These are phyloP conservation scores for Champsocephalus gunnari DNA, from an alignment of 2,797 vertebrate genomes.

Conservation along the genomic window DNA sequence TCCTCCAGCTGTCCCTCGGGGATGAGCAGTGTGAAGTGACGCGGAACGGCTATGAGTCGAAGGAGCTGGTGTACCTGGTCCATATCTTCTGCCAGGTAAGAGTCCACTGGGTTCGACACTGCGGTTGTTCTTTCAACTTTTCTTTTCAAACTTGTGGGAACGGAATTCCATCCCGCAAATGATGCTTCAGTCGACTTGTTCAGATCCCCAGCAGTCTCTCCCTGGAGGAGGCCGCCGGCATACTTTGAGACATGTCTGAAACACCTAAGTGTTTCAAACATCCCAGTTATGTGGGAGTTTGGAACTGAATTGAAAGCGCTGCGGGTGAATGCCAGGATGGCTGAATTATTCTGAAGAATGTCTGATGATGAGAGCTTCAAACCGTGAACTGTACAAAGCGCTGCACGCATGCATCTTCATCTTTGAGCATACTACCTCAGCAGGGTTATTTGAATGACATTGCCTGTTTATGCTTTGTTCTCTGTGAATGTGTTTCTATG, in stretches of 20 bases:
- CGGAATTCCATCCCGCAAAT: conserved; percentile 10
- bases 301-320: conserved; percentile 16
- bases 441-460: background rate
- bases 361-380: background rate
- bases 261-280: conserved; percentile 41
- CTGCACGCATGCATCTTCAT: background rate
- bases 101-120: background rate
- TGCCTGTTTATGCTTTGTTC: background rate
- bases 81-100: conserved; percentile 98
- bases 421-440: background rate
- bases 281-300: conserved; percentile 53
- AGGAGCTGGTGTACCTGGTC: conserved; percentile 97
- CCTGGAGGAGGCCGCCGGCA: conserved; percentile 18
- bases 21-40: conserved; percentile 96
- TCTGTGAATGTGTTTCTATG: background rate
- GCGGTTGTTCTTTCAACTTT: conserved; percentile 6
- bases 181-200: conserved; percentile 6
- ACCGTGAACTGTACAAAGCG: background rate
- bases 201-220: background rate
- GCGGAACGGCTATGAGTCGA: conserved; percentile 94
- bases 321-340: conserved; percentile 33
- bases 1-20: conserved; percentile 87
- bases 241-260: conserved; percentile 34
- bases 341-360: conserved; percentile 19
- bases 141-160: background rate